Conservation (phyloP, 2,888 invertebrate genomes). For the Cristatella mucedo region DNA sequence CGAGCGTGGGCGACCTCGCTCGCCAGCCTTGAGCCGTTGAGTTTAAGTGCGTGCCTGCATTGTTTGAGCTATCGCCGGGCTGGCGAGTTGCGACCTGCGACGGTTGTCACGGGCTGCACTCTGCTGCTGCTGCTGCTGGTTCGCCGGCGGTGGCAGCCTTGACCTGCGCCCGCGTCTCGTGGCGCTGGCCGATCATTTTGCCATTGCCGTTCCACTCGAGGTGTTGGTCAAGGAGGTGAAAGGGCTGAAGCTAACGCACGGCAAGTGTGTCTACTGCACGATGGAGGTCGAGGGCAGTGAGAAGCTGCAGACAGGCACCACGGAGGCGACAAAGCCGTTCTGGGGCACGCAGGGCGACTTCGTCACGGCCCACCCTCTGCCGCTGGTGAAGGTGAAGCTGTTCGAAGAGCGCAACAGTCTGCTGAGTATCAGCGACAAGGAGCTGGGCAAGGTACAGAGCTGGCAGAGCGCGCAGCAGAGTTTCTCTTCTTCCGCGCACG, state of each 20-base stretch:
- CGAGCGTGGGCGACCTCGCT: too few relatives aligned
- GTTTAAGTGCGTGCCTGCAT: too few relatives aligned
- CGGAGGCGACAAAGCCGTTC: slow-evolving; percentile 77
- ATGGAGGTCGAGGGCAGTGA: slow-evolving; percentile 99
- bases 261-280: slow-evolving; percentile 96
- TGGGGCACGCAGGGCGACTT: slow-evolving; percentile 99
- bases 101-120: too few relatives aligned
- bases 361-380: slow-evolving; percentile 88
- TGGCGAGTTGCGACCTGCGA: too few relatives aligned
- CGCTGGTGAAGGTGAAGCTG: slow-evolving; percentile 88
- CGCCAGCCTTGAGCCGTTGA: too few relatives aligned
- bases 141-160: too few relatives aligned
- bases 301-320: slow-evolving; percentile 81
- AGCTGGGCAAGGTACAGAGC: slow-evolving; percentile 59
- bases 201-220: too few relatives aligned
- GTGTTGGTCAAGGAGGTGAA: slow-evolving; percentile 98
- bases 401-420: slow-evolving; percentile 95
- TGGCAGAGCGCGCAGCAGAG: background rate
- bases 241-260: slow-evolving; percentile 84
- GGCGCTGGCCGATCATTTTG: too few relatives aligned
- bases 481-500: too few relatives aligned
- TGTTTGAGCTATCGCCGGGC: too few relatives aligned
- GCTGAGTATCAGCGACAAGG: slow-evolving; percentile 94
- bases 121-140: too few relatives aligned
- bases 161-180: too few relatives aligned